Evolutionary conservation across 2,113 vertebrate genomes (phyloP), one percentile per base, ranked within the genome.

Genomic region (Crotophaga sulcirostris): DNA sequence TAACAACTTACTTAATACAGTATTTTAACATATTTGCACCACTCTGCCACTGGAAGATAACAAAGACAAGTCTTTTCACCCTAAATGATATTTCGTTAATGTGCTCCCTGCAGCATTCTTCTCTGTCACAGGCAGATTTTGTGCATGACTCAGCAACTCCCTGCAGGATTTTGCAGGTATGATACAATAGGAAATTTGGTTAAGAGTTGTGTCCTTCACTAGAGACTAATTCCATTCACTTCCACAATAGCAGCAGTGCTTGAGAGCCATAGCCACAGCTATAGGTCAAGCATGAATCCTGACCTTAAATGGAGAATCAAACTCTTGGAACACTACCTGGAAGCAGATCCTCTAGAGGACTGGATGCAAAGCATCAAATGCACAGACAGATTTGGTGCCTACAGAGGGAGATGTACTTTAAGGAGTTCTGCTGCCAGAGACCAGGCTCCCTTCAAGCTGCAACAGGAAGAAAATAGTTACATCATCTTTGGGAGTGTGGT

Each of bases 11-110:
- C 33, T 85, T 84, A 44, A 87, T 66, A 82, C 58, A 74, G 10
- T 69, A 59, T 91, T 94, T 95, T 84, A 87, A 69, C 75, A 79
- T 96, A 92, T 87, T 93, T 17, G 16, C 77, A 59, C 49, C 87
- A 75, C 12, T 74, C 93, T 92, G 83, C 82, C 82, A 47, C 54
- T 12, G 10, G 54, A 56, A 83, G 74, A 85, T 91, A 78, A 92
- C 74, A 81, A 59, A 87, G 54, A 56, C 10, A 49, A 59, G 70
- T 73, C 44, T 75, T 95, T 93, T 69, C 28, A 33, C 44, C 36
- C 62, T 70, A 84, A 81, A 44, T 6, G 3, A 24, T 29, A 5
- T 54, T 92, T 77, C 0, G 0, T 38, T 86, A 55, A 52, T 17
- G 8, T 58, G 13, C 16, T 89, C 11, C 21, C 62, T 76, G 78